Conservation (phyloP, 1,140 invertebrate genomes). For the Brachionus sp. region DNA sequence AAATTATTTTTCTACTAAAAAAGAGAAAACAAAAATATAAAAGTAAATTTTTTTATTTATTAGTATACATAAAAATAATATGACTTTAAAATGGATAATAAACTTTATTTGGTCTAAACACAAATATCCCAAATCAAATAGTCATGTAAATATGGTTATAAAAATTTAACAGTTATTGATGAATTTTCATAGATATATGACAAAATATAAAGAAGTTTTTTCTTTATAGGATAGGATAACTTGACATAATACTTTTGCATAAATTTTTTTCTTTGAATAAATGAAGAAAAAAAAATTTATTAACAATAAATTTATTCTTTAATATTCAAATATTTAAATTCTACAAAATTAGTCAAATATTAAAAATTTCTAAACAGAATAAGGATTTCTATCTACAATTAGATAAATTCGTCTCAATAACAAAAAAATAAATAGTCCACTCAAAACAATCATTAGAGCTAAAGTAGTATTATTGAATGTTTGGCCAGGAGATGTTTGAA, state of each 20-base stretch:
- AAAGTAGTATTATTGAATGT: neutral
- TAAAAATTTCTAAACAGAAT: neutral
- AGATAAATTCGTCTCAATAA: constrained; percentile 22
- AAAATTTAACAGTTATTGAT: neutral
- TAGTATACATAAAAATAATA: neutral
- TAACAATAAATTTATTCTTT: neutral
- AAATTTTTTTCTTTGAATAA: too few species aligned
- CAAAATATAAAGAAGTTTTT: neutral
- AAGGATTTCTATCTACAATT: constrained; percentile 37
- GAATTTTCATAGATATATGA: neutral
- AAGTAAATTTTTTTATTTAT: neutral
- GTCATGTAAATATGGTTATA: neutral
- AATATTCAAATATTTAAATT: neutral
- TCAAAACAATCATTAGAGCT: neutral
- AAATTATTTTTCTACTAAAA: neutral
- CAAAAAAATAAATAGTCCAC: constrained; percentile 20
- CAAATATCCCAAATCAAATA: neutral
- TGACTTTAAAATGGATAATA: neutral
- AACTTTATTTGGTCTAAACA: neutral
- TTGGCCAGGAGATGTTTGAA: neutral
- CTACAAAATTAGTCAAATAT: neutral
- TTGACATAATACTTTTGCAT: neutral
- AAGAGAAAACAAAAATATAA: neutral
- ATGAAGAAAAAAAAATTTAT: neutral
- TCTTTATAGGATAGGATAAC: neutral